phyloP scores from a whole-genome alignment of 2,888 invertebrate genomes.

The Diloba caeruleocephala region DNA sequence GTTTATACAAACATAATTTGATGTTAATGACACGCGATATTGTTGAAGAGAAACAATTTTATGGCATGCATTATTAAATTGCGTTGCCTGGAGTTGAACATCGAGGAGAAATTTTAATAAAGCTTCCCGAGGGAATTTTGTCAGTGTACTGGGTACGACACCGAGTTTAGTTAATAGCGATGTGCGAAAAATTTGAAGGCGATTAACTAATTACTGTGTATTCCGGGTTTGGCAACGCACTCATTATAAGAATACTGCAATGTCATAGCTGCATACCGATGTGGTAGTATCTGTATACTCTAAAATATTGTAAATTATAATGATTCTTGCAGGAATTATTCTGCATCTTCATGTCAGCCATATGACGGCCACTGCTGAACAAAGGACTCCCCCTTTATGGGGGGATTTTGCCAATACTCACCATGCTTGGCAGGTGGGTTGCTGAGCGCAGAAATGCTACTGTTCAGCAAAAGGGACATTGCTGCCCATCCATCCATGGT shows the following conservation, averaged over 20 bases:
- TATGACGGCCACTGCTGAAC: too few species aligned
- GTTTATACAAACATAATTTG: constrained; percentile 40
- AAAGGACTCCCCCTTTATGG: too few species aligned
- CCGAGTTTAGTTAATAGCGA: constrained; percentile 47
- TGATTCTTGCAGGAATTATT: not conserved
- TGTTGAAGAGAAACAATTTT: constrained; percentile 62
- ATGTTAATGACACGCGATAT: constrained; percentile 49
- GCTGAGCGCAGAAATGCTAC: too few species aligned
- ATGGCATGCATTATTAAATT: constrained; percentile 71
- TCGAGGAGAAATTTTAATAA: constrained; percentile 70
- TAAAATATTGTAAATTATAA: not conserved
- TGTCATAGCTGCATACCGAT: constrained; percentile 16
- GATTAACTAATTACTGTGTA: constrained; percentile 41
- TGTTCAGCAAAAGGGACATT: too few species aligned
- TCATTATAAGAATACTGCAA: constrained; percentile 30
- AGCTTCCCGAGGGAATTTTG: constrained; percentile 52
- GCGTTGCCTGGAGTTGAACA: constrained; percentile 59
- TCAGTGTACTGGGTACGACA: constrained; percentile 39
- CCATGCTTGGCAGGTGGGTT: too few species aligned
- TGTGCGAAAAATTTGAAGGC: constrained; percentile 29
- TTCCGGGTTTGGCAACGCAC: constrained; percentile 32
- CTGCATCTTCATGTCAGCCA: not conserved
- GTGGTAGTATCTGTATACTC: constrained; percentile 3
- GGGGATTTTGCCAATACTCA: too few species aligned
- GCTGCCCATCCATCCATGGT: too few species aligned